Evolutionary conservation across 2,113 vertebrate species (phyloP), one percentile per base, ranked within the genome.

Genomic region (Zeus faber): DNA sequence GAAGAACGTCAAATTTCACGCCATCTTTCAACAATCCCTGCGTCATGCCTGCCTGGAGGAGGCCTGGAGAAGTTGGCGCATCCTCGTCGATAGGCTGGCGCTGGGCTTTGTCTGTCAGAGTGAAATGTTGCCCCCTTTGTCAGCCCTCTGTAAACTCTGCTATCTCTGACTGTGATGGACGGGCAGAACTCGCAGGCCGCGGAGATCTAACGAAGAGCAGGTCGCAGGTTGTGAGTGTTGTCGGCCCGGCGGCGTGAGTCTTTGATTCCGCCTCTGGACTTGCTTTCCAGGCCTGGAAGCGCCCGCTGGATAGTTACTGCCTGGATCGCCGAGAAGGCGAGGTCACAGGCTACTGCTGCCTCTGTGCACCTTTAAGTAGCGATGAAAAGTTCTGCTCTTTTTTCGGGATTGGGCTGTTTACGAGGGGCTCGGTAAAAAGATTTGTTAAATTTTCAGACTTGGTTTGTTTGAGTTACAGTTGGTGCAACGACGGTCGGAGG

Each of bases 101-200:
- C 53, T 55, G 49, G 37, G 65, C 69, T 71, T 68, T 56, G 26
- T 16, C 79, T 79, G 75, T 82, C 74, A 80, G 58, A 58, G 52
- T 80, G 81, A 84, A 79, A 77, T 79, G 70, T 76, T 79, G 70
- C 67, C 53, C 68, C 64, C 62, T 24, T 17, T 70, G 76, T 72
- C 74, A 67, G 62, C 43, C 67, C 59, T 62, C 51, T 33, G 71
- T 63, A 65, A 59, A 67, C 48, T 68, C 49, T 21, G 8, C 58
- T 60, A 47, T 68, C 70, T 72, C 50, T 63, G 62, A 65, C 46
- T 49, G 62, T 77, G 80, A 78, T 77, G 70, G 73, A 79, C 64
- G 47, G 68, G 72, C 27, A n/a, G 11, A 55, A 57, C 59, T 73
- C 8, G 2, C 55, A 61, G 35, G 57, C 58, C 64, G 23, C 51